These are phyloP conservation scores for Pygoscelis antarcticus DNA, from an alignment of 2,113 vertebrate species.

Conservation along the genomic window DNA sequence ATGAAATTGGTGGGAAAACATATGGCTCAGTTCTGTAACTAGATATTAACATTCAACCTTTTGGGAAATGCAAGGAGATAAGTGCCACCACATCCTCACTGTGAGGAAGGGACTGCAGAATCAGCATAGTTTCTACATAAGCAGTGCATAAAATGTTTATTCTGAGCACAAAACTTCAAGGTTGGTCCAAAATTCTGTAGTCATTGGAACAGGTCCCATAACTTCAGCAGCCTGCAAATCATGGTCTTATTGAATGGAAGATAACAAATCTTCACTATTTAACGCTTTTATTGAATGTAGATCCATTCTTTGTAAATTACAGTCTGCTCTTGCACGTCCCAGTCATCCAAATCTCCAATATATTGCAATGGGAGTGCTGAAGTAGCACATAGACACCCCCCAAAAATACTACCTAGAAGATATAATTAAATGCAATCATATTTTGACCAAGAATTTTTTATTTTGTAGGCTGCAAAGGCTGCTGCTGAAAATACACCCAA, in stretches of 20 bases:
- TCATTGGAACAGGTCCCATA: constrained; percentile 5
- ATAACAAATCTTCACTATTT: neutral
- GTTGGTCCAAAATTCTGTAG: neutral
- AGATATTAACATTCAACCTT: constrained; percentile 1
- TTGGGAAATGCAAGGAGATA: constrained; percentile 26
- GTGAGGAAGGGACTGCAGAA: neutral
- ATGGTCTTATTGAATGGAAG: neutral
- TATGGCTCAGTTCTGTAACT: constrained; percentile 25
- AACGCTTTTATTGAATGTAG: neutral
- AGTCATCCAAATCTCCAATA: neutral
- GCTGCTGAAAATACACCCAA: neutral
- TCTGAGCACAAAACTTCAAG: neutral
- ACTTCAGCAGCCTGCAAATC: neutral
- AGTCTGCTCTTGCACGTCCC: neutral
- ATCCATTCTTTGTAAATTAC: neutral
- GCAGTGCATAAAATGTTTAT: neutral
- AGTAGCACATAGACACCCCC: neutral
- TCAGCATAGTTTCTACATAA: constrained; percentile 24
- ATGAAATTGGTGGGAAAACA: neutral
- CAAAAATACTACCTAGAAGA: neutral
- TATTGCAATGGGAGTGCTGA: neutral
- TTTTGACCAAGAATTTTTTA: neutral
- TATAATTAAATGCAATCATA: neutral
- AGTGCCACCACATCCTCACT: constrained; percentile 21
- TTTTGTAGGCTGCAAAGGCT: neutral